Evolutionary conservation across 2,888 invertebrate species (phyloP).

Genomic region (Polydrusus pterygomalis): DNA sequence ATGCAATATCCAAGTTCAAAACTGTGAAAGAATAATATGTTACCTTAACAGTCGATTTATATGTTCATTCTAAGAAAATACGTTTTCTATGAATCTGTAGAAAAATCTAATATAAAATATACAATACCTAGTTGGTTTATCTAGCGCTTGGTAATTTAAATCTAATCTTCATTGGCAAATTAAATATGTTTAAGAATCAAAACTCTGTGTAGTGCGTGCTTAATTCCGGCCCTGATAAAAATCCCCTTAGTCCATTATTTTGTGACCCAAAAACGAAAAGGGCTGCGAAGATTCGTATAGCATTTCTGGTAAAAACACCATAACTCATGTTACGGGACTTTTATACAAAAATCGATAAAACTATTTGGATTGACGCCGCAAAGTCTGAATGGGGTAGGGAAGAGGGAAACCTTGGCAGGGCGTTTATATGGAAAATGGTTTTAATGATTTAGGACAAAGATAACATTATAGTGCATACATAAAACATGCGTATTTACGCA

Average conservation of each 20-base stretch:
- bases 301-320: background rate
- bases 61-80: no score
- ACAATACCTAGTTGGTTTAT: no score
- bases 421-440: constrained; percentile 8
- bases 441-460: constrained; percentile 5
- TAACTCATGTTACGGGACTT: constrained; percentile 13
- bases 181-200: no score
- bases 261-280: background rate
- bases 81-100: no score
- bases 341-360: constrained; percentile 19
- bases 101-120: no score
- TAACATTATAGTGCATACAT: background rate
- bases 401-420: background rate
- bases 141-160: no score
- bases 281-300: background rate
- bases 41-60: no score
- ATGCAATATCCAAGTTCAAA: no score
- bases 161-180: no score
- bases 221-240: background rate
- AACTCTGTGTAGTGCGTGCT: no score
- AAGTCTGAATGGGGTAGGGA: constrained; percentile 9
- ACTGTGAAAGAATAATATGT: no score
- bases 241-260: background rate
- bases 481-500: background rate
- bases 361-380: background rate